Conservation (phyloP, 2,888 invertebrate species). For the Sepiola atlantica region DNA sequence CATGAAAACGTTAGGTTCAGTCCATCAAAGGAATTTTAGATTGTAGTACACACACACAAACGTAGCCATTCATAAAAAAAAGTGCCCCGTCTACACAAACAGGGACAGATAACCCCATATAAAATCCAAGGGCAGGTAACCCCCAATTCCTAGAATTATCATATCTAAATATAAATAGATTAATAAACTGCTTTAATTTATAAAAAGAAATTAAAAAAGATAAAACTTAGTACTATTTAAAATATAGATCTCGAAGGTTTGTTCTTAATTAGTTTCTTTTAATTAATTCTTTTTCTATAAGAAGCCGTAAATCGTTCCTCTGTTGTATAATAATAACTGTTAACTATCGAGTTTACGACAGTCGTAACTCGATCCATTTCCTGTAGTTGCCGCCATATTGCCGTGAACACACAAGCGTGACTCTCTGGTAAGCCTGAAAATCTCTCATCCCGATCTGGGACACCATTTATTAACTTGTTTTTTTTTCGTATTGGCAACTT, state of each 20-base stretch:
- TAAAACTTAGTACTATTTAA: not conserved
- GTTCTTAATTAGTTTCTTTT: not conserved
- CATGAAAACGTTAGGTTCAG: no score
- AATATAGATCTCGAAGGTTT: not conserved
- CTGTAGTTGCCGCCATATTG: conserved; percentile 46
- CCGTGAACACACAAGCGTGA: conserved; percentile 46
- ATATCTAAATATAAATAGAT: not conserved
- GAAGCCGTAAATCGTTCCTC: not conserved
- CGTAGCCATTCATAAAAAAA: conserved; percentile 32
- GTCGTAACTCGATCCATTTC: conserved; percentile 44
- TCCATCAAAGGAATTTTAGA: no score
- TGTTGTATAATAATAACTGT: not conserved
- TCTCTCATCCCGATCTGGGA: conserved; percentile 3
- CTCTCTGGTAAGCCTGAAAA: conserved; percentile 40
- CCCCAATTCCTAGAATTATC: not conserved
- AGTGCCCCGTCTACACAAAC: not conserved
- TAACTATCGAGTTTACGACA: conserved; percentile 23
- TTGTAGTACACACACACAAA: not conserved
- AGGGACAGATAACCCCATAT: not conserved
- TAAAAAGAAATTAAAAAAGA: not conserved
- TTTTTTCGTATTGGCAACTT: not conserved
- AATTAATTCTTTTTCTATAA: not conserved
- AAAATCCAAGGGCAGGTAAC: not conserved
- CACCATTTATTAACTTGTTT: not conserved
- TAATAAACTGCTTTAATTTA: not conserved